Conservation (phyloP, 2,888 invertebrate species). For the Spodoptera littoralis region DNA sequence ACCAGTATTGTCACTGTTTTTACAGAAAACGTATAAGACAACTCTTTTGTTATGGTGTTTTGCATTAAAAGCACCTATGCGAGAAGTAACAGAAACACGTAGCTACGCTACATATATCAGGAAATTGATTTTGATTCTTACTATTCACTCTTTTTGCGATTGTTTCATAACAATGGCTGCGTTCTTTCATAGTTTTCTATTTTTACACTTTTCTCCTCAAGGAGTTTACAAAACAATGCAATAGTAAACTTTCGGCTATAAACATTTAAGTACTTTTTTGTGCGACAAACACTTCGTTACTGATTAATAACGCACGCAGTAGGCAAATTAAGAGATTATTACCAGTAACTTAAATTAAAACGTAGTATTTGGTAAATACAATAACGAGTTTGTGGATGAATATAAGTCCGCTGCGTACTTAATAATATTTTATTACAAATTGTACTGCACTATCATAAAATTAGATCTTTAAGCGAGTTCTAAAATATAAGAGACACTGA, state of each 20-base stretch:
- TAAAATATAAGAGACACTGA: too few relatives aligned
- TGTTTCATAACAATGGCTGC: constrained; percentile 67
- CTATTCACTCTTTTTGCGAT: constrained; percentile 56
- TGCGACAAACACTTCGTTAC: background rate
- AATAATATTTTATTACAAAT: too few relatives aligned
- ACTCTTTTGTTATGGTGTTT: background rate
- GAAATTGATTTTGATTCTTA: constrained; percentile 55
- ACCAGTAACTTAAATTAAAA: too few relatives aligned
- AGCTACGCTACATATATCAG: constrained; percentile 31
- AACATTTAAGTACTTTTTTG: constrained; percentile 9
- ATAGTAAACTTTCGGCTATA: constrained; percentile 6
- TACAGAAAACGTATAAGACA: background rate
- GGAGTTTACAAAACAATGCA: constrained; percentile 17
- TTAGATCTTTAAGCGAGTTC: too few relatives aligned
- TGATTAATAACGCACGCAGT: too few relatives aligned
- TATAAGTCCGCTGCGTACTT: too few relatives aligned
- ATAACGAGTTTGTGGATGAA: too few relatives aligned
- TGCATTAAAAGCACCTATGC: constrained; percentile 17
- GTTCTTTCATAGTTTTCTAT: constrained; percentile 61
- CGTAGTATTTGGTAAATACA: too few relatives aligned
- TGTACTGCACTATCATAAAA: too few relatives aligned
- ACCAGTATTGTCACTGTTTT: too few relatives aligned
- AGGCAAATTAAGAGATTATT: too few relatives aligned
- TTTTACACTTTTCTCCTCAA: constrained; percentile 56
- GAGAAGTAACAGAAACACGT: constrained; percentile 18